Evolutionary conservation across 2,797 vertebrate genomes (phyloP), one percentile per base, ranked within the genome.

Genomic region (Rhinogobio ventralis): DNA sequence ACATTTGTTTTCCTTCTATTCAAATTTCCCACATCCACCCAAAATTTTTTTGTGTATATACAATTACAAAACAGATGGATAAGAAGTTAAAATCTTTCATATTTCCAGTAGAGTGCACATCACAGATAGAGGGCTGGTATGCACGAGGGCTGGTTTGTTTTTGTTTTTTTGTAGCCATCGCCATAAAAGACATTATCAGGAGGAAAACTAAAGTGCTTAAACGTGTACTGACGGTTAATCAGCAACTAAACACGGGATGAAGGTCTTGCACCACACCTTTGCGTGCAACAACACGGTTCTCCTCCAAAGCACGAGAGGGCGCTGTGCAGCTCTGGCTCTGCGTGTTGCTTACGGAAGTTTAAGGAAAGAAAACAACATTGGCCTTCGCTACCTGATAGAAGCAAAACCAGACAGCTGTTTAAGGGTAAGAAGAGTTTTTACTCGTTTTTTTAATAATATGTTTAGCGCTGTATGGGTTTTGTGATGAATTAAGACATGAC

Each of bases 331-430:
- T 55, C 11, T 33, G 7, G 23, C 7, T 17, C 17, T 9, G 17
- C 49, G 33, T 17, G 7, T 42, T 39, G 33, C 57, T 66, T 10
- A 23, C 64, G 82, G 82, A 84, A 77, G 73, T 84, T 68, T 9
- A 77, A 76, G 30, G 2, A 83, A 60, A 81, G 68, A 81, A 62
- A 74, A 75, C 72, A 83, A 67, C 73, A 69, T 33, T 69, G 74
- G 73, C 62, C 49, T 30, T 69, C 8, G 46, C 73, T 45, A 2
- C n/a, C 19, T 17, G 60, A 46, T 55, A 20, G 49, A 57, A 84
- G 62, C 19, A 1, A 64, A 67, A 46, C 49, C 19, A 69, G 73
- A 84, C 60, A 33, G 62, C 60, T 28, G 73, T 62, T 55, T 28
- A 55, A 33, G 76, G 49, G 73, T 84, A 77, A 68, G 17, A 42